These are phyloP conservation scores for Catocala nupta DNA, from an alignment of 2,888 invertebrate genomes.

Conservation along the genomic window DNA sequence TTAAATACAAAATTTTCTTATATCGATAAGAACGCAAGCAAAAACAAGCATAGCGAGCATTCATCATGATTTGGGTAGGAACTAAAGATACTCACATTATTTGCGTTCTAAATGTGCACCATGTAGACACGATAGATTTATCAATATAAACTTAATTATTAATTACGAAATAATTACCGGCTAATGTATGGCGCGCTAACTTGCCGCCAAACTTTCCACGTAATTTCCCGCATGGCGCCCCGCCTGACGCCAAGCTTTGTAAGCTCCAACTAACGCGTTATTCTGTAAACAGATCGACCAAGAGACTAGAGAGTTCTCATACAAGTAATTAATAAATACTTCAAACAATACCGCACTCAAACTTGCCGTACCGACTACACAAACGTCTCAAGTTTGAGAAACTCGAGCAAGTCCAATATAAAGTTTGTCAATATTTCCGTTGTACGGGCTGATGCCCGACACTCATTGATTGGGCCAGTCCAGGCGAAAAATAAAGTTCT, in stretches of 20 bases:
- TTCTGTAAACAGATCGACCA: background rate
- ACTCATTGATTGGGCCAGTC: conserved; percentile 77
- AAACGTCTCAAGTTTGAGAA: conserved; percentile 51
- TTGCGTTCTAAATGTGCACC: no score
- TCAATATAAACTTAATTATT: no score
- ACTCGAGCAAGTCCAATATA: conserved; percentile 72
- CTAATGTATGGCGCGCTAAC: no score
- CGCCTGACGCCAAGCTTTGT: no score
- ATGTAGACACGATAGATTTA: background rate
- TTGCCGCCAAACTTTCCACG: no score
- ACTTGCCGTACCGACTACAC: conserved; percentile 39
- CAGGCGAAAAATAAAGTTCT: conserved; percentile 76
- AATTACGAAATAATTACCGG: no score
- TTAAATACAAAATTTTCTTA: no score
- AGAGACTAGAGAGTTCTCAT: background rate
- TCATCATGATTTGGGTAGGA: no score
- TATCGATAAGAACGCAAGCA: no score
- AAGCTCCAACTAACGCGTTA: background rate
- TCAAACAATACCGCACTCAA: conserved; percentile 25
- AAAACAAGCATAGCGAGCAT: no score
- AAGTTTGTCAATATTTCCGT: conserved; percentile 82
- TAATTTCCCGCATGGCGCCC: background rate
- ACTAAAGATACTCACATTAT: no score
- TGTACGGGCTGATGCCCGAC: conserved; percentile 67
- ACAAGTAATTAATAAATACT: conserved; percentile 5